Evolutionary conservation across 2,797 vertebrate species (phyloP), one percentile per base, ranked within the genome.

Genomic region (Antennarius maculatus): DNA sequence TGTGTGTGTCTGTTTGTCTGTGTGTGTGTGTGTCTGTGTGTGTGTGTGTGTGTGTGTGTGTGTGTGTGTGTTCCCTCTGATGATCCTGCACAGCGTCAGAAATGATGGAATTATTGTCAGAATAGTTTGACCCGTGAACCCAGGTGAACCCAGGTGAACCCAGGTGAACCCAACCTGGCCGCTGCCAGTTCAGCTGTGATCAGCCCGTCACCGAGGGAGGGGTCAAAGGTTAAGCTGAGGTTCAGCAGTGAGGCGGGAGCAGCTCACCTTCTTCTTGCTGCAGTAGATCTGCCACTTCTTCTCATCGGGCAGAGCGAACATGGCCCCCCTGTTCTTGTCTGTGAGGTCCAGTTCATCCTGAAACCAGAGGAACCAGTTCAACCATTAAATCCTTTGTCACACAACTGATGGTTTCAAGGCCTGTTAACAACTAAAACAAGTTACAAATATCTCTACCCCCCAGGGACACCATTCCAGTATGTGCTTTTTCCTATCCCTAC

Each of bases 261-360:
- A n/a, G 80, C 92, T 86, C 82, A 98, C 97, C 96, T 99, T 99
- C 84, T 97, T 98, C 89, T 99, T 99, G 94, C 96, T 99, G 95
- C 97, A 99, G 85, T 97, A 99, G 82, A 99, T 99, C 89, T 99
- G 97, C 97, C 97, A 99, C 93, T 99, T 99, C 93, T 99, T 98
- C 93, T 98, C 97, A 3, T 96, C 95, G 0, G 97, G 96, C 79
- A 99, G 92, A 18, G 97, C 97, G 72, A 99, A 99, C 95, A 98
- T 96, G 62, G 97, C 97, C 89, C 97, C 97, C 82, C 96, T 91
- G 92, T 99, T 98, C 91, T 97, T 97, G 86, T 98, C 96, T 0
- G 96, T 97, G 88, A 99, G 95, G 88, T 98, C 97, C 93, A 98
- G 84, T 83, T 98, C 97, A 93, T 99, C 97, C 97, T 99, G 85